These are phyloP conservation scores for Onychorhynchus coronatus DNA, from an alignment of 2,113 vertebrate genomes.

Conservation along the genomic window DNA sequence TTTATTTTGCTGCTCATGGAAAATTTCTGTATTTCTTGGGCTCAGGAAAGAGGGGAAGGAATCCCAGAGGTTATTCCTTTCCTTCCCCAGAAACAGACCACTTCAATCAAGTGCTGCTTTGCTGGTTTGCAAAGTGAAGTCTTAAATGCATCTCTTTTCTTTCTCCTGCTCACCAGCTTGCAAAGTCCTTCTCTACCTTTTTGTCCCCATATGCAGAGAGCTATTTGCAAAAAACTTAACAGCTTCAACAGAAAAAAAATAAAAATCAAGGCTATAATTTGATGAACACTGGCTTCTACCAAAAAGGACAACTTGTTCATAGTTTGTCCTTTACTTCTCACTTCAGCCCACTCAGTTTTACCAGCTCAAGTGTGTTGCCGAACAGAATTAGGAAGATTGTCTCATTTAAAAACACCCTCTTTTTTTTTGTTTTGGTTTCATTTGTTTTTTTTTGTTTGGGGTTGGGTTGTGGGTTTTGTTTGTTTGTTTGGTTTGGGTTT, in stretches of 20 bases:
- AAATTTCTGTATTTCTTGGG: background rate
- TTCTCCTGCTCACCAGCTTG: background rate
- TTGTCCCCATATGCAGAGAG: background rate
- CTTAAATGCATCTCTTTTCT: background rate
- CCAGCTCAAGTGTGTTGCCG: background rate
- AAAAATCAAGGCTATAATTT: background rate
- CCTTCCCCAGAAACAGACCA: background rate
- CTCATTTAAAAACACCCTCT: background rate
- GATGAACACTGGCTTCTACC: background rate
- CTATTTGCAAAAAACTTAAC: background rate
- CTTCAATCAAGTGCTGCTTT: background rate
- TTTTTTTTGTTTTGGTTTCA: background rate
- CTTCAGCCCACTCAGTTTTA: background rate
- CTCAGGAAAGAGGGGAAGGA: background rate
- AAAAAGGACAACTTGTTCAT: slow-evolving; percentile 15
- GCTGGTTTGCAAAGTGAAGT: background rate
- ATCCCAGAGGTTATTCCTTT: background rate
- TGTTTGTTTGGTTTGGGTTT: background rate
- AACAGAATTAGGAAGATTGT: background rate
- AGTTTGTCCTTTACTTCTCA: background rate
- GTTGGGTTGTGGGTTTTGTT: background rate
- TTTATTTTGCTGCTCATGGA: background rate
- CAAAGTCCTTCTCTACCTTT: background rate
- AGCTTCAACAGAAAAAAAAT: background rate
- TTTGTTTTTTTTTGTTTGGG: background rate